These are phyloP conservation scores for Fopius arisanus DNA, from an alignment of 1,140 invertebrate genomes.

Conservation along the genomic window DNA sequence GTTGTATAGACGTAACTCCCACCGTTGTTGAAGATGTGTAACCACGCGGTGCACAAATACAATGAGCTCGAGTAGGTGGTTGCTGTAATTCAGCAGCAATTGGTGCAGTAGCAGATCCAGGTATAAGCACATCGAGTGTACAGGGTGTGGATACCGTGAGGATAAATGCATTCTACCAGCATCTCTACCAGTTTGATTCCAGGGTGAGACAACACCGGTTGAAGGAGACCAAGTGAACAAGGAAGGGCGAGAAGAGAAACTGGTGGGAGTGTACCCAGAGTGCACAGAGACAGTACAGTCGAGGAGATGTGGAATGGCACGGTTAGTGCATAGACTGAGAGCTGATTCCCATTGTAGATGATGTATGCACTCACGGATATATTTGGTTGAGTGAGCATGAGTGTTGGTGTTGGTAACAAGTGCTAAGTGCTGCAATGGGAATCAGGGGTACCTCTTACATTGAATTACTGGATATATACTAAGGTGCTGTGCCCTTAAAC, in stretches of 20 bases:
- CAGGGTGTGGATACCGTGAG: background rate
- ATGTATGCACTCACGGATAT: slow-evolving; percentile 14
- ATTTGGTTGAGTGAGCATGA: slow-evolving; percentile 4
- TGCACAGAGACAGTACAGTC: background rate
- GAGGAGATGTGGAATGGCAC: background rate
- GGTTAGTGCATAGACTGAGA: slow-evolving; percentile 1
- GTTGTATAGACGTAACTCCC: background rate
- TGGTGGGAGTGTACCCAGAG: background rate
- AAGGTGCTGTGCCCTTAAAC: slow-evolving; percentile 31
- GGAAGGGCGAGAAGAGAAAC: background rate
- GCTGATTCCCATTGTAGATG: slow-evolving; percentile 12
- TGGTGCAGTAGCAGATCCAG: background rate
- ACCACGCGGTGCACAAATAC: background rate
- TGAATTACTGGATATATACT: slow-evolving; percentile 45
- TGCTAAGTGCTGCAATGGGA: slow-evolving; percentile 55
- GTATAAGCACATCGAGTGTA: slow-evolving; percentile 1
- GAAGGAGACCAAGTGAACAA: background rate
- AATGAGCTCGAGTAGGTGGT: background rate
- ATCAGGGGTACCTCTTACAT: slow-evolving; percentile 52
- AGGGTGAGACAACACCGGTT: background rate
- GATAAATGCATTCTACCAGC: slow-evolving; percentile 2
- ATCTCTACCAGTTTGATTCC: background rate
- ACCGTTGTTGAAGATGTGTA: background rate
- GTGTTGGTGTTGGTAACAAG: slow-evolving; percentile 41
- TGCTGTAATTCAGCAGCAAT: background rate